Percentiles rank a stretch among this genome's conserved stretches.
phyloP scores from a whole-genome alignment of 2,797 vertebrate genomes.

The Calcarius lapponicus region DNA sequence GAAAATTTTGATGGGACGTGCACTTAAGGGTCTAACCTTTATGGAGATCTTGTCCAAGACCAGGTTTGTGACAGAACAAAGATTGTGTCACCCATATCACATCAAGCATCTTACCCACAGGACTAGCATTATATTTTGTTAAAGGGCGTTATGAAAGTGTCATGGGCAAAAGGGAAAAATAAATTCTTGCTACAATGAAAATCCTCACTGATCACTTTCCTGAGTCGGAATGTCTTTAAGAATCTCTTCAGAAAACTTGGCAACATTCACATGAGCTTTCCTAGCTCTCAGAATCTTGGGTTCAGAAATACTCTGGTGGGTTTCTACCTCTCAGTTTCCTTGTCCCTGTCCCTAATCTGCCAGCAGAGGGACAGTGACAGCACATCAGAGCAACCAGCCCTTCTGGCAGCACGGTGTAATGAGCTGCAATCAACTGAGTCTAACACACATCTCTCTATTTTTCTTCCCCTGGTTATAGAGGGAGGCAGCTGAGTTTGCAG shows the following conservation, averaged over 20 bases:
- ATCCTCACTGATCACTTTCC: not conserved
- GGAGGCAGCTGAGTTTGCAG: not conserved
- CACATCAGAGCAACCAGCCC: rapidly evolving
- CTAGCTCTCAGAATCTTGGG: not conserved
- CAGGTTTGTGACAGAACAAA: not conserved
- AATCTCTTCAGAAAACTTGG: not conserved
- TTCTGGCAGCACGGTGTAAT: not conserved
- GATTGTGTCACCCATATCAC: not conserved
- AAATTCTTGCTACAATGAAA: not conserved
- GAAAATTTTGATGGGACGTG: not conserved
- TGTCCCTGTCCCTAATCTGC: not conserved
- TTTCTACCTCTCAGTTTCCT: not conserved
- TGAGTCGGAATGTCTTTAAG: not conserved
- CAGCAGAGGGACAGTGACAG: not conserved
- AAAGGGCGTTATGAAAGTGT: not conserved
- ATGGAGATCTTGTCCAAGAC: not conserved
- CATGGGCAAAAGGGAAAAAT: not conserved
- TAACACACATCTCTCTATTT: not conserved
- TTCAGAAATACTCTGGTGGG: not conserved
- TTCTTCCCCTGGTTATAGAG: not conserved
- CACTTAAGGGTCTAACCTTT: not conserved
- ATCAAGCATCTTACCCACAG: not conserved
- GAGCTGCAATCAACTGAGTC: not conserved
- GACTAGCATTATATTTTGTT: not conserved
- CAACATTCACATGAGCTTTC: not conserved